These are phyloP conservation scores for Endotricha flammealis DNA, from an alignment of 2,888 invertebrate genomes.

Conservation along the genomic window DNA sequence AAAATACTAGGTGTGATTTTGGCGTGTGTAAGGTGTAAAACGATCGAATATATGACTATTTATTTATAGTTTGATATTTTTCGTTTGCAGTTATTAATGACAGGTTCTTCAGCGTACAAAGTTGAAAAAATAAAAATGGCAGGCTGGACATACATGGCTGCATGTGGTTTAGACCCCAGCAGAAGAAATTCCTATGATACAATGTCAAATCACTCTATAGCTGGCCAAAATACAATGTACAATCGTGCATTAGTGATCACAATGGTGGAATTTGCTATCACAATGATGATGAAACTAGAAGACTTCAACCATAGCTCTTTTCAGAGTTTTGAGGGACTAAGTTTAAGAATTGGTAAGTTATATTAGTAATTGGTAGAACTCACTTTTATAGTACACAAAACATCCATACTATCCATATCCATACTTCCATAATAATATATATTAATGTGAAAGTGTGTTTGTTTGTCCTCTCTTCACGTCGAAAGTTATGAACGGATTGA, in stretches of 20 bases:
- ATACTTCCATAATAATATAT: too few species aligned
- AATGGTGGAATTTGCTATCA: conserved; percentile 71
- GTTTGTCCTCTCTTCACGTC: too few species aligned
- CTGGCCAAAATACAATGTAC: conserved; percentile 50
- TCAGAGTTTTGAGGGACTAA: conserved; percentile 79
- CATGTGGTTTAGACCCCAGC: conserved; percentile 91
- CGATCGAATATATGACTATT: too few species aligned
- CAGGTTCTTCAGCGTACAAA: conserved; percentile 79
- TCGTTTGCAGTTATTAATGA: conserved; percentile 79
- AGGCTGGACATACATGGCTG: conserved; percentile 98
- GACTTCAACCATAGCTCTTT: conserved; percentile 79
- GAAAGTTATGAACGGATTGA: too few species aligned
- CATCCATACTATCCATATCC: too few species aligned
- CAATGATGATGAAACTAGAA: conserved; percentile 72
- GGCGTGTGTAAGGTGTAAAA: too few species aligned
- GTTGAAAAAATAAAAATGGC: conserved; percentile 98
- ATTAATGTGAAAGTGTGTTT: too few species aligned
- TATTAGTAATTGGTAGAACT: conserved; percentile 1
- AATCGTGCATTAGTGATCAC: conserved; percentile 61
- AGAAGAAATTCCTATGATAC: conserved; percentile 79
- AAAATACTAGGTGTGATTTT: too few species aligned
- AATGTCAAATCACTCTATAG: conserved; percentile 31
- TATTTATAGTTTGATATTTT: too few species aligned
- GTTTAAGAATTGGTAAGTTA: conserved; percentile 83
- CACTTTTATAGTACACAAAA: too few species aligned